Conservation (phyloP, 2,797 vertebrate species). For the Lepilemur septentrionalis region DNA sequence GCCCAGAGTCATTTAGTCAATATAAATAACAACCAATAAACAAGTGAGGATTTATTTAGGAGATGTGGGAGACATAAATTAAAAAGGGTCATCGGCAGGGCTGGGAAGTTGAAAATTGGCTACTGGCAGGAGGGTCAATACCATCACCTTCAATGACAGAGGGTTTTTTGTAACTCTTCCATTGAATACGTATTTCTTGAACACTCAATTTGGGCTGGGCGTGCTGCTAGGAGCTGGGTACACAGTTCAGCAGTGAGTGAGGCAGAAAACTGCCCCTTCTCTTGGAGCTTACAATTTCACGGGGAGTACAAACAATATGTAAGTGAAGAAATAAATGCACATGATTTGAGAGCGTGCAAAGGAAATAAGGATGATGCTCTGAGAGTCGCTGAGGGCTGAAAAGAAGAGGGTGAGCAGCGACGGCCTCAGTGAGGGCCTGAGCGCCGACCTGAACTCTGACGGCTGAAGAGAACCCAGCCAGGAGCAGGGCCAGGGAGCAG, state of each 20-base stretch:
- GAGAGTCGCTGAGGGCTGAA: background rate
- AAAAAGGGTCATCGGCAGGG: background rate
- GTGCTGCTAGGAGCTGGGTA: background rate
- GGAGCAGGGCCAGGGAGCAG: background rate
- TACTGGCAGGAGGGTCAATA: background rate
- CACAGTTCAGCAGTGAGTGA: background rate
- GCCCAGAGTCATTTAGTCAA: background rate
- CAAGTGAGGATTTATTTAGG: background rate
- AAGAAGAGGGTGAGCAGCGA: background rate
- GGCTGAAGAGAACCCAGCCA: background rate
- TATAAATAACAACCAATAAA: background rate
- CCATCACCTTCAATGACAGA: background rate
- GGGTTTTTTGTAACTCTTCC: background rate
- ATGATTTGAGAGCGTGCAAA: background rate
- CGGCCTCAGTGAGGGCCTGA: background rate
- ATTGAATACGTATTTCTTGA: background rate
- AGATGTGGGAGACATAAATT: background rate
- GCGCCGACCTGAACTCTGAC: background rate
- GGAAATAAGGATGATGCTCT: background rate
- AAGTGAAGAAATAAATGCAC: background rate
- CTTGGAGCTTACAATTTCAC: background rate
- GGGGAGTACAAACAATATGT: too few species aligned
- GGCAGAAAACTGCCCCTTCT: background rate
- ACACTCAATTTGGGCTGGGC: background rate
- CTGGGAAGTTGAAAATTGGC: background rate